A percentile compares a stretch with the other conserved stretches of the same genome.
Conservation (phyloP, 2,797 vertebrate genomes). For the Chaetophractus vellerosus region DNA sequence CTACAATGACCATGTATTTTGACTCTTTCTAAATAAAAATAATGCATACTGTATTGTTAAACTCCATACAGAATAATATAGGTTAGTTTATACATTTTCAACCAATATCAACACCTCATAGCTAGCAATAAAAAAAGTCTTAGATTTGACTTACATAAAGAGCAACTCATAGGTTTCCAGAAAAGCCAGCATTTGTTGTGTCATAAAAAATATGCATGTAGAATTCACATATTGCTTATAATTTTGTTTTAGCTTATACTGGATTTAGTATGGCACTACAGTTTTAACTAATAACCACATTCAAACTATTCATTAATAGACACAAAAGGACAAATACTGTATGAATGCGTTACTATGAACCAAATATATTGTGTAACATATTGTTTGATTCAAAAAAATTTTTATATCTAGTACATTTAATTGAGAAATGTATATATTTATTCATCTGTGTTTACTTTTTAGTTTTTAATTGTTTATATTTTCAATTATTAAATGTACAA, state of each 20-base stretch:
- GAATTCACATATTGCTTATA: conserved; percentile 55
- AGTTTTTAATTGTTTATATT: no score
- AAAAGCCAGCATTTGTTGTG: conserved; percentile 11
- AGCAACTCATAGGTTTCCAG: not conserved
- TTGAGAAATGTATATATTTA: no score
- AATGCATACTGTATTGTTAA: conserved; percentile 43
- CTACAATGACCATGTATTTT: not conserved
- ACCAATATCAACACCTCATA: conserved; percentile 42
- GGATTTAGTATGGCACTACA: not conserved
- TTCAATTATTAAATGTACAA: no score
- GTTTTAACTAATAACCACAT: conserved; percentile 67
- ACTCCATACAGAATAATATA: conserved; percentile 41
- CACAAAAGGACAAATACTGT: no score
- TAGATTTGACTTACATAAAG: conserved; percentile 61
- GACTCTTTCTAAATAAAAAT: conserved; percentile 71
- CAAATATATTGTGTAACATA: no score
- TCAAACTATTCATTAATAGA: conserved; percentile 65
- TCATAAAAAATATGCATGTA: conserved; percentile 56
- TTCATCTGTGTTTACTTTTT: no score
- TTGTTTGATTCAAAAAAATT: no score
- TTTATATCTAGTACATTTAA: no score
- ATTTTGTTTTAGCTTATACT: conserved; percentile 54
- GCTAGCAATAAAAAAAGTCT: conserved; percentile 55
- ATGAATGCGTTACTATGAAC: no score
- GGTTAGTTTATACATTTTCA: conserved; percentile 31